Evolutionary conservation across 2,888 invertebrate species (phyloP).

Genomic region (Stramonita haemastoma): DNA sequence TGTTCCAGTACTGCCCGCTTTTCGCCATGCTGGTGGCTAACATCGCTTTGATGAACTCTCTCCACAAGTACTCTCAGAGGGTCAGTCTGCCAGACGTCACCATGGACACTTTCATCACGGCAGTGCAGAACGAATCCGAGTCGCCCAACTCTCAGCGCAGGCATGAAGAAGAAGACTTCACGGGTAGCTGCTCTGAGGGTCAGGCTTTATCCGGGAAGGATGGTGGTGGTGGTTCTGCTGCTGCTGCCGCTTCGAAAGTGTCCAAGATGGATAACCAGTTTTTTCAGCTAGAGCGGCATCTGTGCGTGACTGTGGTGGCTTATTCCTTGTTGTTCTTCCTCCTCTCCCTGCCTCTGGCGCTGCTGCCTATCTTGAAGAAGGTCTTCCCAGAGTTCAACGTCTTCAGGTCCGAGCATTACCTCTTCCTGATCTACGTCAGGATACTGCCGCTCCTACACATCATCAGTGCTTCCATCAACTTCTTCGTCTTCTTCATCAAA

Average conservation of each 20-base stretch:
- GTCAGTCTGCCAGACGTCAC: not conserved
- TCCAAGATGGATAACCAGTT: not conserved
- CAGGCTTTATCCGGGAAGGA: not conserved
- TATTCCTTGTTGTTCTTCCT: constrained; percentile 38
- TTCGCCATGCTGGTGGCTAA: constrained; percentile 32
- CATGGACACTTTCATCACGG: not conserved
- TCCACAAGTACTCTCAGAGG: constrained; percentile 21
- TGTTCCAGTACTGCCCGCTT: constrained; percentile 35
- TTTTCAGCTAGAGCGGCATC: constrained; percentile 31
- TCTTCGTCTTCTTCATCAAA: constrained; percentile 41
- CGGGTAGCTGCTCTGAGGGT: not conserved
- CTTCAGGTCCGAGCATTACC: constrained; percentile 38
- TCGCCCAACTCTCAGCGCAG: not conserved
- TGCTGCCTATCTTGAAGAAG: constrained; percentile 26
- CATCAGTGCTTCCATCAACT: constrained; percentile 39
- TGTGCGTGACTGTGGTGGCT: constrained; percentile 27
- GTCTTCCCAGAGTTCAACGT: constrained; percentile 35
- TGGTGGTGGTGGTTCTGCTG: not conserved
- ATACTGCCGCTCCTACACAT: constrained; percentile 28
- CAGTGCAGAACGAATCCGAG: too few species aligned
- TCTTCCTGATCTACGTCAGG: constrained; percentile 30
- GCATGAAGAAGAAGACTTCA: not conserved
- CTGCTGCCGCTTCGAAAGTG: not conserved
- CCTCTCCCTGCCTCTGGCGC: constrained; percentile 23
- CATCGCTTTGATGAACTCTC: constrained; percentile 12